phyloP scores from a whole-genome alignment of 2,797 vertebrate genomes.

The Clarias pachynema region DNA sequence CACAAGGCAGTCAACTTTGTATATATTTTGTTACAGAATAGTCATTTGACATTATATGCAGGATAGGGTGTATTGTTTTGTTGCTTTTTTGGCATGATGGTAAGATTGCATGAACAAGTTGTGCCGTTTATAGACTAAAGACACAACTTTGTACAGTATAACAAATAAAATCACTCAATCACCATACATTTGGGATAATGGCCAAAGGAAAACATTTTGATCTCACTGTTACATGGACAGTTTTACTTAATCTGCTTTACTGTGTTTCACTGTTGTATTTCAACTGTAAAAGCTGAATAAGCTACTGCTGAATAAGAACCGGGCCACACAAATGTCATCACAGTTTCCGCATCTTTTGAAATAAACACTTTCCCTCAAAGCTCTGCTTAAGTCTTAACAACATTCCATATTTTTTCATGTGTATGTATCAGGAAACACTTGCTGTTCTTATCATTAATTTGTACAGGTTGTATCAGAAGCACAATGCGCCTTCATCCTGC shows the following conservation, averaged over 20 bases:
- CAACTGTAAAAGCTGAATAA: neutral
- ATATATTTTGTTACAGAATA: neutral
- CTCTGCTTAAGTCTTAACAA: no score
- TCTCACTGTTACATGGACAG: neutral
- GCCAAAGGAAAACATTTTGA: neutral
- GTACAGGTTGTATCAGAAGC: neutral
- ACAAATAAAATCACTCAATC: neutral
- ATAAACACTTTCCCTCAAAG: neutral
- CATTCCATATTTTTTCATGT: neutral
- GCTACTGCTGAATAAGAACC: neutral
- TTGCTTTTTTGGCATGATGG: neutral
- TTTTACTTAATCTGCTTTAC: neutral
- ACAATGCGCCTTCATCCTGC: neutral
- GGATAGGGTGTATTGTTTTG: neutral
- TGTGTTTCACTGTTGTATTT: neutral
- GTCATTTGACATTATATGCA: neutral
- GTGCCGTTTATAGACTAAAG: neutral
- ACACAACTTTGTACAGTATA: neutral
- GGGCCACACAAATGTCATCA: neutral
- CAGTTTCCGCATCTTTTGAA: neutral
- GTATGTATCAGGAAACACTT: neutral
- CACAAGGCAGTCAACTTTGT: neutral
- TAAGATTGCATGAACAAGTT: neutral
- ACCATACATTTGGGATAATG: neutral
- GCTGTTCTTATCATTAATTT: neutral